Base-by-base conservation (phyloP, 2,888 invertebrate genomes). In the Plebejus argus region DNA sequence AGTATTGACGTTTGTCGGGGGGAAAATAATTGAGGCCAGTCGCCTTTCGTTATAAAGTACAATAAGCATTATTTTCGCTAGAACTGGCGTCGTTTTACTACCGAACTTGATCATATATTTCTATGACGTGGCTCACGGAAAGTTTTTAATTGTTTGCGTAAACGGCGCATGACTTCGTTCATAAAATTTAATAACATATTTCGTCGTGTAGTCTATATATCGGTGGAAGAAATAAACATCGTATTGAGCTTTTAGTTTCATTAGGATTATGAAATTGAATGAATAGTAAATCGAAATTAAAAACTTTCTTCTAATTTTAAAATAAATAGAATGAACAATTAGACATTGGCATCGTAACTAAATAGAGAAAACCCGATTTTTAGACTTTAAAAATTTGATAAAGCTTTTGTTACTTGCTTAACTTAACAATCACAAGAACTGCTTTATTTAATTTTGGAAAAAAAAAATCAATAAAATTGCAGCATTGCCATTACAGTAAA, bases 81-180 rank as follows among this genome's bases (percentile, higher is more conserved):
- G 66, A 66, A 33, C 28, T 33, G 66, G 28, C 66, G 28, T 12
- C 23, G 61, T 12, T 66, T 66, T 66, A 66, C 66, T 66, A 23
- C 66, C 66, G 66, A 66, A 66, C 66, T 33, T 33, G 61, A 61
- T 61, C 61, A 61, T 61, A 61, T 33, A 66, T 33, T 66, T 33
- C 66, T 28, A 15, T 66, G 66, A 66, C 66, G 28, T 66, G 28
- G 66, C 66, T 66, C 66, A 33, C 1, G 66, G 66, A 66, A 33
- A 66, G 66, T 66, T 66, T 66, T 66, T 66, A 66, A 33, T 66
- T 33, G 15, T 66, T 66, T 61, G 20, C 61, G 61, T 23, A 3
- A 20, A 66, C 66, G 28, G 66, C 28, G 33, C 28, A 28, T 33
- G 66, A 61, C 61, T 61, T 61, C 10, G 28, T 66, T 66, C 66